A percentile compares a stretch with the other conserved stretches of the same genome.
phyloP scores from a whole-genome alignment of 2,797 vertebrate species.

The Triplophysa yarkandensis region DNA sequence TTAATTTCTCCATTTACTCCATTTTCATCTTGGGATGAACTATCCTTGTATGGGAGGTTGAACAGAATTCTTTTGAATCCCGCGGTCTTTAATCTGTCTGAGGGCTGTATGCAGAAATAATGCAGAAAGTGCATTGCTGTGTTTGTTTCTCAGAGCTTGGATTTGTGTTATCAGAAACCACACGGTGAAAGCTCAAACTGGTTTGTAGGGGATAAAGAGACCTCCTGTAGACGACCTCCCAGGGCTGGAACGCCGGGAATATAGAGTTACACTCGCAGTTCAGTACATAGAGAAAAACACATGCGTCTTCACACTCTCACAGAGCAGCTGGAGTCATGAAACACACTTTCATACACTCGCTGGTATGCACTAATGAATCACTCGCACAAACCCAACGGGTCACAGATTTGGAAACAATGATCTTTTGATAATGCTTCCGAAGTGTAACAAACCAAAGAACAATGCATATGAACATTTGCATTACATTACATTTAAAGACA shows the following conservation, averaged over 20 bases:
- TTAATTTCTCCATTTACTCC: too few relatives aligned
- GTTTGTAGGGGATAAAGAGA: conserved; percentile 62
- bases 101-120: too few relatives aligned
- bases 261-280: conserved; percentile 72
- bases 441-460: too few relatives aligned
- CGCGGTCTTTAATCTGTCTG: too few relatives aligned
- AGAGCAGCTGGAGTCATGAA: conserved; percentile 28
- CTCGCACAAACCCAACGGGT: not conserved
- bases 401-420: too few relatives aligned
- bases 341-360: conserved; percentile 43
- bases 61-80: too few relatives aligned
- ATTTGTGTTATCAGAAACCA: conserved; percentile 26
- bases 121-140: conserved; percentile 35
- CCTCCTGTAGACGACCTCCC: conserved; percentile 73
- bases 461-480: not conserved
- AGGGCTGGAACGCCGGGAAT: conserved; percentile 69
- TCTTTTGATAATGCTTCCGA: not conserved
- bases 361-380: not conserved
- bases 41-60: too few relatives aligned
- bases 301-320: conserved; percentile 37
- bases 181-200: conserved; percentile 14
- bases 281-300: conserved; percentile 48
- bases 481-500: too few relatives aligned
- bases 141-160: conserved; percentile 2
- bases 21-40: too few relatives aligned